These are phyloP conservation scores for Oreohelix idahoensis DNA, from an alignment of 1,140 invertebrate species.

Conservation along the genomic window DNA sequence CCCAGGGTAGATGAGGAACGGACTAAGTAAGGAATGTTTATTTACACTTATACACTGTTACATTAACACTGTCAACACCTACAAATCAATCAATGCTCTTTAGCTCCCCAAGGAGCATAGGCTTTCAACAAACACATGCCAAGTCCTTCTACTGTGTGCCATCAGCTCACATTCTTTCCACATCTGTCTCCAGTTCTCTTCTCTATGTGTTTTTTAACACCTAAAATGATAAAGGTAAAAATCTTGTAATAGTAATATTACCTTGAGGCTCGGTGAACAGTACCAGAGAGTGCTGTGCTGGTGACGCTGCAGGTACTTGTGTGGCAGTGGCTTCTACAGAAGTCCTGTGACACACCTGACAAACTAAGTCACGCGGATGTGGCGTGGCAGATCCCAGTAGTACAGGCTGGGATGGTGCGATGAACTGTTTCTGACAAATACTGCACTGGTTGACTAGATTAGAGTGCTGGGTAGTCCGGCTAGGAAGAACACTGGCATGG, in stretches of 20 bases:
- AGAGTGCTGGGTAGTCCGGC: background rate
- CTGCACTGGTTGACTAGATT: slow-evolving; percentile 27
- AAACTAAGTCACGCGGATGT: background rate
- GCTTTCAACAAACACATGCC: too few relatives aligned
- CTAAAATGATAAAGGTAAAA: background rate
- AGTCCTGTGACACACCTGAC: background rate
- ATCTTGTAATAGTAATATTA: slow-evolving; percentile 14
- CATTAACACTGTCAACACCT: too few relatives aligned
- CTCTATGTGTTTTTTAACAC: too few relatives aligned
- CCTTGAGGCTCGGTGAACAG: slow-evolving; percentile 49
- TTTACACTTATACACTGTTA: too few relatives aligned
- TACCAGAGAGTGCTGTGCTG: slow-evolving; percentile 36
- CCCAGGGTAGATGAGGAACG: too few relatives aligned
- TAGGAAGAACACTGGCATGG: background rate
- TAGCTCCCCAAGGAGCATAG: too few relatives aligned
- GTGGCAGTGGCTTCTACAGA: background rate
- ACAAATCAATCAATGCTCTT: too few relatives aligned
- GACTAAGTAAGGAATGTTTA: too few relatives aligned
- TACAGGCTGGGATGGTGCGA: slow-evolving; percentile 16
- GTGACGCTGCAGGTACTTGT: background rate
- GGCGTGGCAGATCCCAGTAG: background rate
- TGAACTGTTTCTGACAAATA: slow-evolving; percentile 19
- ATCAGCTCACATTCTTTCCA: too few relatives aligned
- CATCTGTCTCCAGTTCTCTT: too few relatives aligned
- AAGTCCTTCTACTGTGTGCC: too few relatives aligned